Evolutionary conservation across 2,797 vertebrate genomes (phyloP).

Genomic region (Oreochromis grahami): DNA sequence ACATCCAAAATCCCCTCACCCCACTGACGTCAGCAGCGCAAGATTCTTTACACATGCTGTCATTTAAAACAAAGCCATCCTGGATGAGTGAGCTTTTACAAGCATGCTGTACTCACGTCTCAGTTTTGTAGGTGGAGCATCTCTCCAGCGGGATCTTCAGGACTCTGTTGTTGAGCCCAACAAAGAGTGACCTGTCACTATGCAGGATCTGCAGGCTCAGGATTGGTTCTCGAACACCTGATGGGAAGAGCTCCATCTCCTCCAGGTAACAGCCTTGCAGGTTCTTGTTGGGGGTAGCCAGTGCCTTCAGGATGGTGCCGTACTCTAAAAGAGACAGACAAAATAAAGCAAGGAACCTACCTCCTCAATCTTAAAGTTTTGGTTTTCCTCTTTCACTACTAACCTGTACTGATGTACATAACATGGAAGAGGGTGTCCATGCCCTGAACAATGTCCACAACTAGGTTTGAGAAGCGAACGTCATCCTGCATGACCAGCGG

Average conservation of each 20-base stretch:
- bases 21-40: background rate
- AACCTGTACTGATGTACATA: constrained; percentile 98
- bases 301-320: constrained; percentile 93
- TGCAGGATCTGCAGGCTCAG: constrained; percentile 93
- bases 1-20: background rate
- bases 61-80: background rate
- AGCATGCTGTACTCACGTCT: constrained; percentile 78
- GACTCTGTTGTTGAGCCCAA: constrained; percentile 88
- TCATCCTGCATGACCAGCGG: constrained; percentile 94
- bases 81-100: background rate
- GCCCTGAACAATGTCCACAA: constrained; percentile 96
- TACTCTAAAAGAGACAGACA: constrained; percentile 76
- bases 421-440: constrained; percentile 95
- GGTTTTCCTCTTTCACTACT: constrained; percentile 9
- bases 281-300: constrained; percentile 90
- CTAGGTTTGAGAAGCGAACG: constrained; percentile 91
- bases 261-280: constrained; percentile 96
- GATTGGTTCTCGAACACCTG: constrained; percentile 84
- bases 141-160: constrained; percentile 93
- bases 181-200: constrained; percentile 91
- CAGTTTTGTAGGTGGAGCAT: constrained; percentile 86
- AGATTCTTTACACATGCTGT: background rate
- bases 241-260: constrained; percentile 92
- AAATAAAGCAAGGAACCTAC: background rate
- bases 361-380: background rate